These are phyloP conservation scores for Drosophila formosana DNA, from an alignment of 2,888 invertebrate genomes.

Conservation along the genomic window DNA sequence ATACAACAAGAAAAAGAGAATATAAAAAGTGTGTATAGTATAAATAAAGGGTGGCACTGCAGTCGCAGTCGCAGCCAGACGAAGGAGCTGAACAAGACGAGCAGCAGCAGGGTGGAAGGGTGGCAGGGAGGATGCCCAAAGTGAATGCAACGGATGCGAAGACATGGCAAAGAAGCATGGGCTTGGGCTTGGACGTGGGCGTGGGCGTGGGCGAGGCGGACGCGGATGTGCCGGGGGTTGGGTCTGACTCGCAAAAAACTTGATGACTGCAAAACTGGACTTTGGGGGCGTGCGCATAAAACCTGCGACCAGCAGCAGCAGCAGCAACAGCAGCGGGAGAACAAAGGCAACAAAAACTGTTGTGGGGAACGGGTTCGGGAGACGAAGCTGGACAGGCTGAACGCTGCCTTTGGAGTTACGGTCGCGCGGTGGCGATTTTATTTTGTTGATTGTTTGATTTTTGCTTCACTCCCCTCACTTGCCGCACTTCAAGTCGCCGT, in stretches of 20 bases:
- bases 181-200: conserved; percentile 55
- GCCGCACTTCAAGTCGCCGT: conserved; percentile 25
- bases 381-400: conserved; percentile 39
- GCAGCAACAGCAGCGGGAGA: conserved; percentile 42
- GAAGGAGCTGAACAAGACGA: conserved; percentile 60
- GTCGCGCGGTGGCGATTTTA: conserved; percentile 66
- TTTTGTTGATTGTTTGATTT: conserved; percentile 81
- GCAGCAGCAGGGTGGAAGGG: neutral
- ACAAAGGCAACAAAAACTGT: conserved; percentile 59
- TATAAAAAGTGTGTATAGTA: conserved; percentile 15
- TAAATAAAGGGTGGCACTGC: conserved; percentile 65
- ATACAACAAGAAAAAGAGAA: neutral
- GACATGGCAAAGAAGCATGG: conserved; percentile 80
- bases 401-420: conserved; percentile 9
- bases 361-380: conserved; percentile 10
- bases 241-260: conserved; percentile 64
- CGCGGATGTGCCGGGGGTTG: conserved; percentile 62
- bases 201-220: conserved; percentile 39
- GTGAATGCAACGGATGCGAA: conserved; percentile 81
- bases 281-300: conserved; percentile 74
- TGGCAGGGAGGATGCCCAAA: conserved; percentile 34
- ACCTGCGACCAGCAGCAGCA: conserved; percentile 38
- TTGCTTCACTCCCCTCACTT: conserved; percentile 59
- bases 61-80: conserved; percentile 64
- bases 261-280: conserved; percentile 76